Percentiles rank a stretch among this genome's conserved stretches.
Conservation (phyloP, 2,797 vertebrate genomes). For the Hyperoplus immaculatus region DNA sequence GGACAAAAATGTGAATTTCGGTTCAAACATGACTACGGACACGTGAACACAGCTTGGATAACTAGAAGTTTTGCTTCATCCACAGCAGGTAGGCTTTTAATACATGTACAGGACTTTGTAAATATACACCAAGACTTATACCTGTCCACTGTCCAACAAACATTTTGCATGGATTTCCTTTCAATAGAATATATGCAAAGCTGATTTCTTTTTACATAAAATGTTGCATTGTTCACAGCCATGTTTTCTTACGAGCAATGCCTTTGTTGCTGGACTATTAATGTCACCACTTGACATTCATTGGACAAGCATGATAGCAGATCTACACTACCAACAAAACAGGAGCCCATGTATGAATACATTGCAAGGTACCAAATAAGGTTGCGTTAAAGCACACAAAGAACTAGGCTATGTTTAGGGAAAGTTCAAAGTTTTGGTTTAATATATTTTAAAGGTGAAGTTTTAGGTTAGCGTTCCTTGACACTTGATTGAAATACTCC, state of each 20-base stretch:
- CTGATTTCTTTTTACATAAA: background rate
- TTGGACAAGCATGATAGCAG: background rate
- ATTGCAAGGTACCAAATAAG: background rate
- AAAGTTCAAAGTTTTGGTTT: background rate
- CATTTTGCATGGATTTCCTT: slow-evolving; percentile 3
- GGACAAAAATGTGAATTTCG: background rate
- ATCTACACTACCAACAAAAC: background rate
- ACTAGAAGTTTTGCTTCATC: background rate
- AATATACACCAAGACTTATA: background rate
- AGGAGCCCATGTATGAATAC: background rate
- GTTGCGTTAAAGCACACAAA: background rate
- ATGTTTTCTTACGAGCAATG: background rate
- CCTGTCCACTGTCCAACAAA: background rate
- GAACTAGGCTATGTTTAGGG: background rate
- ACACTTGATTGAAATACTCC: background rate
- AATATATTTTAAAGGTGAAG: background rate
- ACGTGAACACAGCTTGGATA: slow-evolving; percentile 9
- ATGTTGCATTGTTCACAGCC: background rate
- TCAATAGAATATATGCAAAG: slow-evolving; percentile 9
- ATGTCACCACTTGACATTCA: background rate
- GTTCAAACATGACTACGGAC: slow-evolving; percentile 7
- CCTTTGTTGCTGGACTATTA: background rate
- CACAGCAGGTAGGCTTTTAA: background rate
- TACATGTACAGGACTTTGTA: too few relatives aligned
- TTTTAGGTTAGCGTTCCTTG: background rate